Conservation (phyloP, 35 echinoderm and acorn worm species). For the Acanthaster planci region DNA sequence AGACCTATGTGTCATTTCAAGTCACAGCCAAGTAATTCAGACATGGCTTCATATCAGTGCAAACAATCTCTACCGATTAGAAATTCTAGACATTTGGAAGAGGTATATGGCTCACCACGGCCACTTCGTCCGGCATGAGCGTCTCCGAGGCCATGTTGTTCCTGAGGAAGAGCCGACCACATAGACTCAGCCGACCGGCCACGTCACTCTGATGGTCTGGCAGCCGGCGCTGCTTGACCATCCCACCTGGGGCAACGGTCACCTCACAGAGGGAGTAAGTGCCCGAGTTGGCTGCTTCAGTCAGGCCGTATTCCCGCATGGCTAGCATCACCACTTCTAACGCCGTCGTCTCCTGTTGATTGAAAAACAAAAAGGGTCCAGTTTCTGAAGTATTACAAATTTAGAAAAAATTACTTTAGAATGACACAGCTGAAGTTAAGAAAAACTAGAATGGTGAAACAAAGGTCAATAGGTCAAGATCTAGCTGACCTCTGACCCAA, state of each 20-base stretch:
- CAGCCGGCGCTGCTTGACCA: conserved; percentile 84
- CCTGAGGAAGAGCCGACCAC: conserved; percentile 75
- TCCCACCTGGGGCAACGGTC: conserved; percentile 70
- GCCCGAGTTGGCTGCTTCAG: conserved; percentile 60
- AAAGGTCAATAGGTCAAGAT: no score
- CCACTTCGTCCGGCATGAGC: conserved; percentile 90
- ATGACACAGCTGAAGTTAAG: no score
- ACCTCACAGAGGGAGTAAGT: conserved; percentile 92
- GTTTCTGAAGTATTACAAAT: no score
- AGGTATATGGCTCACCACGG: conserved; percentile 75
- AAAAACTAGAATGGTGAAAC: no score
- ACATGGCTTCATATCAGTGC: no score
- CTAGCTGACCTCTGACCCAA: no score
- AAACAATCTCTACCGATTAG: no score
- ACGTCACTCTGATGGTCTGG: conserved; percentile 86
- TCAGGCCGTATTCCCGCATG: conserved; percentile 81
- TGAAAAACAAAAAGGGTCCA: not conserved
- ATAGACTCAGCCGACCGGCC: conserved; percentile 70
- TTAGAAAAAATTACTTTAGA: not conserved
- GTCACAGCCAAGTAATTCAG: no score
- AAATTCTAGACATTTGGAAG: no score
- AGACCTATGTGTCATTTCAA: no score
- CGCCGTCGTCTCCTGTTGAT: conserved; percentile 82
- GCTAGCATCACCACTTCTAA: conserved; percentile 91
- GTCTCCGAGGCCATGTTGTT: conserved; percentile 86